A percentile compares a stretch with the other conserved stretches of the same genome.
These are phyloP conservation scores for Pelvicachromis taeniatus DNA, from an alignment of 2,113 vertebrate genomes.

Conservation along the genomic window DNA sequence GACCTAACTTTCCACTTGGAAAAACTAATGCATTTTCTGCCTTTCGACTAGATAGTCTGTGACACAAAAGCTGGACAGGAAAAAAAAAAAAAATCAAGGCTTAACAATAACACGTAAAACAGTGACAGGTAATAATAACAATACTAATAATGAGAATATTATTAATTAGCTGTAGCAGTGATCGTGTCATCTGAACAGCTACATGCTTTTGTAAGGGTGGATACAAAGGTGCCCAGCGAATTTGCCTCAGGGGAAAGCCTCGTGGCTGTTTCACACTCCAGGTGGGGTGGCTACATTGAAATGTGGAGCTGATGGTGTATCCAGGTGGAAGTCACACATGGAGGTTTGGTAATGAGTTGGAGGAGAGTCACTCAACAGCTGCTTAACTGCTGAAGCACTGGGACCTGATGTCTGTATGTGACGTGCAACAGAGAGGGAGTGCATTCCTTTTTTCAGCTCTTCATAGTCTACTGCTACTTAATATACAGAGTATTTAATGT, in stretches of 20 bases:
- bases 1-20: slow-evolving; percentile 46
- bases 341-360: slow-evolving; percentile 65
- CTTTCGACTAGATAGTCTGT: slow-evolving; percentile 10
- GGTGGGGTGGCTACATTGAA: slow-evolving; percentile 43
- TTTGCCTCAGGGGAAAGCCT: slow-evolving; percentile 21
- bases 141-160: neutral
- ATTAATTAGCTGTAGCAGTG: neutral
- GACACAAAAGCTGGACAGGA: slow-evolving; percentile 6
- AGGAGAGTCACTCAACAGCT: slow-evolving; percentile 57
- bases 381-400: slow-evolving; percentile 35
- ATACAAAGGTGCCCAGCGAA: neutral
- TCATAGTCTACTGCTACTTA: neutral
- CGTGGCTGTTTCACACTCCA: slow-evolving; percentile 36
- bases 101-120: neutral
- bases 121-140: neutral
- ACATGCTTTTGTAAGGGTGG: slow-evolving; percentile 8
- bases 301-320: slow-evolving; percentile 48
- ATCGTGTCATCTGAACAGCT: neutral
- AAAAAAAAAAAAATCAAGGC: neutral
- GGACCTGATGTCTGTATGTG: slow-evolving; percentile 45
- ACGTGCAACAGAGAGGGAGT: neutral
- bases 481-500: neutral
- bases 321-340: slow-evolving; percentile 66
- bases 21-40: slow-evolving; percentile 38
- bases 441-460: neutral